These are phyloP conservation scores for Adineta ricciae DNA, from an alignment of 2,888 invertebrate genomes.

Conservation along the genomic window DNA sequence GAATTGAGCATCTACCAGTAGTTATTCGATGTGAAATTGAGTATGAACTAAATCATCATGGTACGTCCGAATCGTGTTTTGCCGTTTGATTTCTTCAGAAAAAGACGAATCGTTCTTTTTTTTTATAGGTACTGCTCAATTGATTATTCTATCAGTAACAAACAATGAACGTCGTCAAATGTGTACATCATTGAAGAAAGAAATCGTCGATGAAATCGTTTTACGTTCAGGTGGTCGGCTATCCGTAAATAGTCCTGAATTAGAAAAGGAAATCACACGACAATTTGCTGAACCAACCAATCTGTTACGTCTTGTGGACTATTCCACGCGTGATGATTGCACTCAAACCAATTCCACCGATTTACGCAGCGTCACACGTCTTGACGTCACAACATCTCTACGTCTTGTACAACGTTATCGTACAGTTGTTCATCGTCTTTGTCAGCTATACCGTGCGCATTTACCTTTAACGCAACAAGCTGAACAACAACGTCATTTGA, in stretches of 20 bases:
- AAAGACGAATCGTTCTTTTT: background rate
- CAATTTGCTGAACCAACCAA: background rate
- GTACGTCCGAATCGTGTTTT: background rate
- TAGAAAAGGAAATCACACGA: background rate
- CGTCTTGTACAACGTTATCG: constrained; percentile 6
- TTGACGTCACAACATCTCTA: constrained; percentile 2
- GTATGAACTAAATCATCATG: constrained; percentile 5
- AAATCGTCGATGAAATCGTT: background rate
- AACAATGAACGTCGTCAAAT: background rate
- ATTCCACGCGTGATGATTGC: background rate
- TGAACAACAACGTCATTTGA: constrained; percentile 9
- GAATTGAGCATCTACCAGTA: background rate
- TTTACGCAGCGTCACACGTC: background rate
- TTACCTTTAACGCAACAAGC: background rate
- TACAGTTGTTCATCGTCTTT: background rate
- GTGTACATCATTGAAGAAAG: background rate
- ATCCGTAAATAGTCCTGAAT: background rate
- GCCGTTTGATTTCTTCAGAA: no score
- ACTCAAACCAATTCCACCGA: background rate
- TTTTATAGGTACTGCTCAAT: background rate
- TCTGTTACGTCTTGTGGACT: background rate
- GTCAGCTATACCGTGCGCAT: background rate
- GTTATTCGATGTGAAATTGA: background rate
- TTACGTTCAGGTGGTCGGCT: background rate
- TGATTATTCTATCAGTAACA: background rate